A percentile compares a stretch with the other conserved stretches of the same genome.
Conservation (phyloP, 35 echinoderm and acorn worm genomes). For the Diadema setosum region DNA sequence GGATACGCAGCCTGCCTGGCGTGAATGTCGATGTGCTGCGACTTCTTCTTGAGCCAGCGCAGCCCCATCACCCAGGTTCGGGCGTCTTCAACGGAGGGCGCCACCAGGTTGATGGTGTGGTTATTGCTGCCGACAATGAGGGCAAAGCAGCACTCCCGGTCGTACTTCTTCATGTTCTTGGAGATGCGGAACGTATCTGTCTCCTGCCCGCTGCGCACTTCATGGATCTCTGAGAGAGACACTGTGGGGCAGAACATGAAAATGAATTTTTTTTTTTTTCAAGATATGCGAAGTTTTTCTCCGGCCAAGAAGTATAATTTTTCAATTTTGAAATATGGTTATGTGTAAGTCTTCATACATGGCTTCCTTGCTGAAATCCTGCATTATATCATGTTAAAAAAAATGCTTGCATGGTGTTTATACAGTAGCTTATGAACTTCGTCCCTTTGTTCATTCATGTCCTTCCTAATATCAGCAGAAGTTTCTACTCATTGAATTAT, state of each 20-base stretch:
- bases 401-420: no score
- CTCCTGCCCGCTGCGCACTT: constrained; percentile 58
- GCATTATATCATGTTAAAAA: no score
- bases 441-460: no score
- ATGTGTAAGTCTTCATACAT: no score
- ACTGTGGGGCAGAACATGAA: constrained; percentile 27
- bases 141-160: constrained; percentile 41
- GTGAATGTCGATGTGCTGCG: constrained; percentile 70
- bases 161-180: constrained; percentile 37
- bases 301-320: no score
- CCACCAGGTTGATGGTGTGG: constrained; percentile 75
- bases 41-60: constrained; percentile 56
- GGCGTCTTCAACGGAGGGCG: constrained; percentile 52
- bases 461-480: no score
- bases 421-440: no score
- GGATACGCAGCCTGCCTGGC: constrained; percentile 85
- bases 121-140: constrained; percentile 69
- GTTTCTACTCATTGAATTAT: no score
- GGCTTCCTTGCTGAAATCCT: no score
- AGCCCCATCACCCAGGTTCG: constrained; percentile 57
- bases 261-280: no score
- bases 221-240: constrained; percentile 63
- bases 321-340: no score
- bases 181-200: constrained; percentile 73
- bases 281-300: no score